Evolutionary conservation across 2,797 vertebrate genomes (phyloP).

Genomic region (Nannoperca australis): DNA sequence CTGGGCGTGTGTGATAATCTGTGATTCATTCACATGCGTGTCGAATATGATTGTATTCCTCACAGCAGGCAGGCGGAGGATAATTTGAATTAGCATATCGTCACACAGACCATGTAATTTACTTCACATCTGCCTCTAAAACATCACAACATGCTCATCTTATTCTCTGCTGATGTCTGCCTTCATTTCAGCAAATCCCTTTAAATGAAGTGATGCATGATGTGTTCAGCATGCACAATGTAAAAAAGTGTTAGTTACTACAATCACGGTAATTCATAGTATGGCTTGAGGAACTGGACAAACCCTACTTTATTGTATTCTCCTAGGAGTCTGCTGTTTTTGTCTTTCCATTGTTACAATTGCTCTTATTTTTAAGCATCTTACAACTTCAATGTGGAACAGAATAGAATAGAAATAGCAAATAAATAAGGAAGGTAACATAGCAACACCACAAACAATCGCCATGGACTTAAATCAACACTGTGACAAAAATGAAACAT

Average conservation of each 20-base stretch:
- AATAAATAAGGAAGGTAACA: not conserved
- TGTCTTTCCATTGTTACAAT: not conserved
- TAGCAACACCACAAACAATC: not conserved
- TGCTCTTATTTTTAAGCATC: not conserved
- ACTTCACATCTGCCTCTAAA: constrained; percentile 53
- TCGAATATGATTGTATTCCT: constrained; percentile 49
- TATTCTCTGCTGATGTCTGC: constrained; percentile 31
- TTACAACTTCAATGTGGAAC: not conserved
- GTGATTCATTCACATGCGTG: constrained; percentile 16
- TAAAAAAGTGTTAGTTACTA: too few species aligned
- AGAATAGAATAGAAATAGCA: not conserved
- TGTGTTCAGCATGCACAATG: too few species aligned
- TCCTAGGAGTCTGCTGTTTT: not conserved
- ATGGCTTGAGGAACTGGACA: not conserved
- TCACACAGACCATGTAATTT: constrained; percentile 54
- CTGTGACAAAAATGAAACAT: not conserved
- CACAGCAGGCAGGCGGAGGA: constrained; percentile 34
- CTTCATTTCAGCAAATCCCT: constrained; percentile 66
- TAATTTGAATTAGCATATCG: constrained; percentile 48
- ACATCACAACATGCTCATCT: constrained; percentile 43
- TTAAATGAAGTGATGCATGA: constrained; percentile 19
- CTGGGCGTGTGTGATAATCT: constrained; percentile 18
- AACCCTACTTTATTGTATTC: not conserved
- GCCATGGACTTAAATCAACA: not conserved
- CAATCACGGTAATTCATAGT: not conserved